Evolutionary conservation across 1,140 invertebrate genomes (phyloP).

Genomic region (Trinorchestia longiramus): DNA sequence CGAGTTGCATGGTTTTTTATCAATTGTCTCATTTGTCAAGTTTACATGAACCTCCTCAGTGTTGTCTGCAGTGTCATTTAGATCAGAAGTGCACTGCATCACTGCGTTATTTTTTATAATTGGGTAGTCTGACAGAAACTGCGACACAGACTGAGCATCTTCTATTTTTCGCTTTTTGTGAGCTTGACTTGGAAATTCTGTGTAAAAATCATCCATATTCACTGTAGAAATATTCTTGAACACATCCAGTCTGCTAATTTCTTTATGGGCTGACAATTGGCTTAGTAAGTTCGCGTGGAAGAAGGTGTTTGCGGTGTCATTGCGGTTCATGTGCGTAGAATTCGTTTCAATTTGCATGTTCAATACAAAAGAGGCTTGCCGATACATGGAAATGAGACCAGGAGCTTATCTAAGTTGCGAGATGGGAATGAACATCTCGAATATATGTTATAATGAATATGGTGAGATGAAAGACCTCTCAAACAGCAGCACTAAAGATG

Average conservation of each 20-base stretch:
- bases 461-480: background rate
- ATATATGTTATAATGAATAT: background rate
- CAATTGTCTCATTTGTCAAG: background rate
- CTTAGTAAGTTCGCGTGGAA: background rate
- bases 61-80: background rate
- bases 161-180: background rate
- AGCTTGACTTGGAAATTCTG: slow-evolving; percentile 27
- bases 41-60: background rate
- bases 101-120: background rate
- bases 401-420: background rate
- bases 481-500: background rate
- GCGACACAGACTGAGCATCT: background rate
- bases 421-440: background rate
- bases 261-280: background rate
- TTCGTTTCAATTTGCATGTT: background rate
- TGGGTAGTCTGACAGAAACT: background rate
- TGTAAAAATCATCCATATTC: slow-evolving; percentile 31
- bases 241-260: slow-evolving; percentile 1
- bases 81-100: background rate
- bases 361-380: background rate
- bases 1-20: slow-evolving; percentile 28
- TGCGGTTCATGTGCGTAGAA: background rate
- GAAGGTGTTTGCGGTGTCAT: background rate
- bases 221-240: slow-evolving; percentile 18
- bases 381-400: background rate